Percentiles rank a stretch among this genome's conserved stretches.
These are phyloP conservation scores for Resseliella maxima DNA, from an alignment of 2,888 invertebrate species.

Conservation along the genomic window DNA sequence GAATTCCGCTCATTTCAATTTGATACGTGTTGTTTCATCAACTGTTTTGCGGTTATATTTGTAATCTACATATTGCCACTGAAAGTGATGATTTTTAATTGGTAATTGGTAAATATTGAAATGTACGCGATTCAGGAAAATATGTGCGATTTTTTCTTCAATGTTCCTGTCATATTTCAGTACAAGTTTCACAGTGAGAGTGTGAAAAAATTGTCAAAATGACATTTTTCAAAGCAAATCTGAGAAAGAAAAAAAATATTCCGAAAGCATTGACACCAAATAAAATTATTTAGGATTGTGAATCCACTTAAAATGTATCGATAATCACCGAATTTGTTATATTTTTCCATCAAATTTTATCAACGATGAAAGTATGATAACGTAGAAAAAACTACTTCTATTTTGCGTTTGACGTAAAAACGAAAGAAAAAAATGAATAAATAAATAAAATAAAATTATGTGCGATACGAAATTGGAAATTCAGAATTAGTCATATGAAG, in stretches of 20 bases:
- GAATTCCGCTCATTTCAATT: not conserved
- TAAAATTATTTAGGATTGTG: not conserved
- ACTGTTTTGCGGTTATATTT: not conserved
- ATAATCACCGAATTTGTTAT: not conserved
- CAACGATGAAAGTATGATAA: not conserved
- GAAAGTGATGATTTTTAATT: not conserved
- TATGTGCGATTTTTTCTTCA: too few species aligned
- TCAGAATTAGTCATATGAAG: not conserved
- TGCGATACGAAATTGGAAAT: not conserved
- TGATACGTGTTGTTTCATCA: constrained; percentile 2
- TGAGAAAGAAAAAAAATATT: not conserved
- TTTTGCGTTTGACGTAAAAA: not conserved
- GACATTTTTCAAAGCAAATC: not conserved
- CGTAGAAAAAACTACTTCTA: not conserved
- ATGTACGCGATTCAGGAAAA: not conserved
- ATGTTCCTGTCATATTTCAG: too few species aligned
- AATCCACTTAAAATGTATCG: not conserved
- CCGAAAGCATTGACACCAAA: not conserved
- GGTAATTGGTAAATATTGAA: not conserved
- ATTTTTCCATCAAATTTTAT: not conserved
- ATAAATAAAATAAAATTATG: not conserved
- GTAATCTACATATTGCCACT: not conserved
- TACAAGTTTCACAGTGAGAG: too few species aligned
- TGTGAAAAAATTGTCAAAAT: not conserved
- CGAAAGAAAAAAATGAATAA: too few species aligned